Base-by-base conservation (phyloP, 35 echinoderm and acorn worm genomes). In the Strongylocentrotus purpuratus region DNA sequence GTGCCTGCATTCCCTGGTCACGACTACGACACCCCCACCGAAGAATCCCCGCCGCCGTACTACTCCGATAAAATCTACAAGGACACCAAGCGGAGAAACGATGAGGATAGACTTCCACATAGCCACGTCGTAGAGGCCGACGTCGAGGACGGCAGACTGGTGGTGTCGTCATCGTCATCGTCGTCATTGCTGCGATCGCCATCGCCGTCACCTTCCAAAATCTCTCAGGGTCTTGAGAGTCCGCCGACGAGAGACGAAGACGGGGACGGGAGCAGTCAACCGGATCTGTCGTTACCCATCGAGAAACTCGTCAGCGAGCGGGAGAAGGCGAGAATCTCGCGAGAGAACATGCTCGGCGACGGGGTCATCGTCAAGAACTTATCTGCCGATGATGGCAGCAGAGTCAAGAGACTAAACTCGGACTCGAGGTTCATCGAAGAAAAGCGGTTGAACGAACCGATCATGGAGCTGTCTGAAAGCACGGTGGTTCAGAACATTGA, bases 191-290 rank as follows among this genome's bases (percentile, higher is more conserved):
- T 58, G 41, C 28, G 91, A 12, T 50, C 48, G 4, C 91, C 91
- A 31, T 93, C 91, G 14, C 91, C 91, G 31, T 93, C 91, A 28
- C 91, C 48, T 31, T 93, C 91, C 33, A 93, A n/a, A 58, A 20
- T 25, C 4, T 93, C 91, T 33, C 91, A 93, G 91, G 33, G 91
- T 1, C 91, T 93, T 25, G 91, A 93, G 91, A 93, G 91, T 58
- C 91, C 91, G 25, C 91, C 32, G 28, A 46, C 9, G 46, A 47
- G 91, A 58, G 91, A 93, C 91, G 91, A 93, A 58, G 91, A 93
- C 48, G 91, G 91, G 12, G 91, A 93, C 48, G 91, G 91, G 33
- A 93, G 91, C 91, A 93, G 91, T n/a, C 91, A 93, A n/a, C 91
- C 91, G n/a, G 91, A 93, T 58, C 91, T 93, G 33, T 93, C 91